Percentiles rank a stretch among this genome's conserved stretches.
Evolutionary conservation across 2,113 vertebrate genomes (phyloP).

Genomic region (Psammodynastes pulverulentus): DNA sequence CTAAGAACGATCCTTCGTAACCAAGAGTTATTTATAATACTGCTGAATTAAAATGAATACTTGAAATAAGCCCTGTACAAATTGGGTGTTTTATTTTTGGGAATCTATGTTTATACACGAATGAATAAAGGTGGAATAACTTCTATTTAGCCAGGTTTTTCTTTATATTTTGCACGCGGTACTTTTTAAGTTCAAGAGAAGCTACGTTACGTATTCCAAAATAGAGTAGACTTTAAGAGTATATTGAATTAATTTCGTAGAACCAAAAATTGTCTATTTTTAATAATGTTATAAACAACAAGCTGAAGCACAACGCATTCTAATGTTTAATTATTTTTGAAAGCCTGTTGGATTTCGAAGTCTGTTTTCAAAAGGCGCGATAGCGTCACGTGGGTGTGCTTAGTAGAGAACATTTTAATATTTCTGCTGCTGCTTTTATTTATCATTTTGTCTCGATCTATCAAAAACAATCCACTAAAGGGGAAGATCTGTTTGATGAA

Average conservation of each 20-base stretch:
- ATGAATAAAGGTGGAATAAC: slow-evolving; percentile 48
- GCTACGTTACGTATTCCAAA: slow-evolving; percentile 49
- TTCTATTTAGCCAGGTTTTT: slow-evolving; percentile 64
- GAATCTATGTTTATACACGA: slow-evolving; percentile 56
- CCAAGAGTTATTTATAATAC: slow-evolving; percentile 48
- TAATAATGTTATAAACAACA: slow-evolving; percentile 35
- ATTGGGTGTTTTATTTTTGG: slow-evolving; percentile 63
- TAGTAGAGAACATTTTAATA: slow-evolving; percentile 17
- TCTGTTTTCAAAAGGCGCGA: slow-evolving; percentile 23
- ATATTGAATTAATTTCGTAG: slow-evolving; percentile 45
- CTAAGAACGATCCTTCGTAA: neutral
- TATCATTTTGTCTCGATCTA: neutral
- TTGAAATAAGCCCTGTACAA: slow-evolving; percentile 57
- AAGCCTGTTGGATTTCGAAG: slow-evolving; percentile 30
- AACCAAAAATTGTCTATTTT: slow-evolving; percentile 41
- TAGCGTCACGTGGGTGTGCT: neutral
- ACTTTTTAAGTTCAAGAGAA: slow-evolving; percentile 58
- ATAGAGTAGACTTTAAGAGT: slow-evolving; percentile 38
- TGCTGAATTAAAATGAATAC: slow-evolving; percentile 43
- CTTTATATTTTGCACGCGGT: slow-evolving; percentile 51
- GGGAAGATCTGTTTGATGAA: neutral
- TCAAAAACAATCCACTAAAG: neutral
- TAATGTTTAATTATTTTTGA: slow-evolving; percentile 31
- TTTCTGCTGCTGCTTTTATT: slow-evolving; percentile 21
- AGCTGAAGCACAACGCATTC: slow-evolving; percentile 54